Base-by-base conservation (phyloP, 2,888 invertebrate species). In the Tethea ocularis region DNA sequence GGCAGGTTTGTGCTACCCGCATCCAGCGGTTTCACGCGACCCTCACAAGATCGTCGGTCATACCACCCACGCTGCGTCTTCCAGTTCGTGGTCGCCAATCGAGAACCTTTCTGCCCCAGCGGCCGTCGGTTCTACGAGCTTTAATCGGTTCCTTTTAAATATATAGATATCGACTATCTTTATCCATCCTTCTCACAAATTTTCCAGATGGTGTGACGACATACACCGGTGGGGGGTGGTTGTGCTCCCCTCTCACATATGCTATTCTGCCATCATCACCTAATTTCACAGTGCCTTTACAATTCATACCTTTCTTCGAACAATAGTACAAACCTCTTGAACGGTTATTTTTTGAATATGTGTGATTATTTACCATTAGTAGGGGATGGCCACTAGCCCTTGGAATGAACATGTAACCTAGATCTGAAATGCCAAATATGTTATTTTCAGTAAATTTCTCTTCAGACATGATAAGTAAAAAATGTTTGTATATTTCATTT, bases 221-320 rank as follows among this genome's bases (percentile, higher is more conserved):
- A 36, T 72, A 73, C 15, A 63, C 69, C 1, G 71, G 76, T 1
- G 75, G 74, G 13, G 61, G 58, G 26, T 78, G 78, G 10, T 61
- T 68, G 51, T 78, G 77, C 6, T 60, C 59, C 13, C 57, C 17
- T 22, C 36, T 33, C 20, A 33, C 22, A 54, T 54, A 54, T 6
- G 54, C 22, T 11, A 54, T 54, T 17, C 15, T 33, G 1, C 68
- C 67, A 11, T 62, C 23, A 4, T 29, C 29, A 17, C 57, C 59
- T 24, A 72, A n/a, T 52, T 64, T 69, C n/a, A 72, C 62, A 5
- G 57, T 64, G 3, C 71, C 69, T 17, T 59, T 59, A 41, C 75
- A 75, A 7, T 64, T 63, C 8, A 41, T 54, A 5, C 59, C 57
- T 52, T 67, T 69, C 52, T 66, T 72, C 0, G 72, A 72, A 56